Evolutionary conservation across 1,140 invertebrate species (phyloP).

Genomic region (Drosophila kurseongensis): DNA sequence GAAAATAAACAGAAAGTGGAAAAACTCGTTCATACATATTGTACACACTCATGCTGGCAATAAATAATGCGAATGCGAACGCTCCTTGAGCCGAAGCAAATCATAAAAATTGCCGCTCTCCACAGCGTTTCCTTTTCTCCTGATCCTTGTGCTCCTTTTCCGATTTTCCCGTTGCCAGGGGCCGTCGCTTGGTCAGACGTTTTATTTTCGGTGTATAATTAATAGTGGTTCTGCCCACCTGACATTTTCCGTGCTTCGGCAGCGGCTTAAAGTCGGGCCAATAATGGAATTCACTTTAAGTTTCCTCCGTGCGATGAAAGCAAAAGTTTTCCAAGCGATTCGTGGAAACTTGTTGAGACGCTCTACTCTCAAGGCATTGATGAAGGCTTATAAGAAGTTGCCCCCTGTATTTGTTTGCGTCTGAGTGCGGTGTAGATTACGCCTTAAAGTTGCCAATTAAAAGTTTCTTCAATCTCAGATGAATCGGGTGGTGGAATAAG

Average conservation of each 20-base stretch:
- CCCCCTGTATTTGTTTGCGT: conserved; percentile 26
- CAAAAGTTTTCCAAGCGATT: conserved; percentile 59
- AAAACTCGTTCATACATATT: conserved; percentile 29
- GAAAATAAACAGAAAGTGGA: conserved; percentile 40
- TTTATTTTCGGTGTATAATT: conserved; percentile 74
- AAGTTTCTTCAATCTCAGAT: conserved; percentile 58
- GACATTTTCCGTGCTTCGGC: conserved; percentile 32
- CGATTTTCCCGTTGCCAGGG: conserved; percentile 45
- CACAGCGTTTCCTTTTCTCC: conserved; percentile 26
- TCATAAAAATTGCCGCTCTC: conserved; percentile 59
- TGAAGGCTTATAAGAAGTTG: conserved; percentile 68
- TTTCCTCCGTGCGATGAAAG: conserved; percentile 62
- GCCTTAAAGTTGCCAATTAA: conserved; percentile 80
- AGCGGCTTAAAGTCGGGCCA: conserved; percentile 39
- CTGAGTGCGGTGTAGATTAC: conserved; percentile 56
- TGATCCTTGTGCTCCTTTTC: conserved; percentile 1
- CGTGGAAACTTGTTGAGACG: conserved; percentile 64
- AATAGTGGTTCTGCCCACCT: conserved; percentile 73
- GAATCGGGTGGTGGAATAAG: background rate
- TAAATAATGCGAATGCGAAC: conserved; percentile 66
- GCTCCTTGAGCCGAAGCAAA: conserved; percentile 30
- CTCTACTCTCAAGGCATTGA: conserved; percentile 60
- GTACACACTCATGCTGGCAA: conserved; percentile 47
- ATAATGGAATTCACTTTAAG: conserved; percentile 75
- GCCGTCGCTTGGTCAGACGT: conserved; percentile 25